phyloP scores from a whole-genome alignment of 2,888 invertebrate genomes.

The Tenthredo notha region DNA sequence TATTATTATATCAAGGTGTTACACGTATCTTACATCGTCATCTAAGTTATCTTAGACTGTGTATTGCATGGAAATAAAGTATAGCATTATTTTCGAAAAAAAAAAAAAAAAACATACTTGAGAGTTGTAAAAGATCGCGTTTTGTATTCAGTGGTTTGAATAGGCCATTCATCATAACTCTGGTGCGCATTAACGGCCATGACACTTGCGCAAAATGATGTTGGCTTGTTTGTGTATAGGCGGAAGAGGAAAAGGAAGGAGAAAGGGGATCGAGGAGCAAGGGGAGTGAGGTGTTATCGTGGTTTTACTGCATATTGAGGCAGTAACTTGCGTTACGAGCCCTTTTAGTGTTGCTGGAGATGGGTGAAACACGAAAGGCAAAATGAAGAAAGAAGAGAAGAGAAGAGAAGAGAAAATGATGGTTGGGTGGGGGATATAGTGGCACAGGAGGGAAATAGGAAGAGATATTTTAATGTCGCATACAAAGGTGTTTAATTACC shows the following conservation, averaged over 20 bases:
- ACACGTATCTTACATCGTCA: neutral
- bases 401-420: too few species aligned
- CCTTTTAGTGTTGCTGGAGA: slow-evolving; percentile 21
- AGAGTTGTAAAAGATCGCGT: neutral
- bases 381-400: neutral
- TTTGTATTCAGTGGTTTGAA: neutral
- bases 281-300: slow-evolving; percentile 31
- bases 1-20: neutral
- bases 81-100: neutral
- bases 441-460: neutral
- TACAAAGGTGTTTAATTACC: slow-evolving; percentile 37
- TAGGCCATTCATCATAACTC: neutral
- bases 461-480: slow-evolving; percentile 36
- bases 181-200: neutral
- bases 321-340: slow-evolving; percentile 39
- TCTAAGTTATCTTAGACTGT: neutral
- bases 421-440: too few species aligned
- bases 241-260: slow-evolving; percentile 2
- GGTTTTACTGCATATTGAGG: slow-evolving; percentile 47
- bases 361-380: neutral
- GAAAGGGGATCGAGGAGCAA: neutral
- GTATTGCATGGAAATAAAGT: neutral
- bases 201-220: neutral
- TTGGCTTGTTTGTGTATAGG: slow-evolving; percentile 15
- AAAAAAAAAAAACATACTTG: too few species aligned